These are phyloP conservation scores for Pristis pectinata DNA, from an alignment of 2,797 vertebrate species.

Conservation along the genomic window DNA sequence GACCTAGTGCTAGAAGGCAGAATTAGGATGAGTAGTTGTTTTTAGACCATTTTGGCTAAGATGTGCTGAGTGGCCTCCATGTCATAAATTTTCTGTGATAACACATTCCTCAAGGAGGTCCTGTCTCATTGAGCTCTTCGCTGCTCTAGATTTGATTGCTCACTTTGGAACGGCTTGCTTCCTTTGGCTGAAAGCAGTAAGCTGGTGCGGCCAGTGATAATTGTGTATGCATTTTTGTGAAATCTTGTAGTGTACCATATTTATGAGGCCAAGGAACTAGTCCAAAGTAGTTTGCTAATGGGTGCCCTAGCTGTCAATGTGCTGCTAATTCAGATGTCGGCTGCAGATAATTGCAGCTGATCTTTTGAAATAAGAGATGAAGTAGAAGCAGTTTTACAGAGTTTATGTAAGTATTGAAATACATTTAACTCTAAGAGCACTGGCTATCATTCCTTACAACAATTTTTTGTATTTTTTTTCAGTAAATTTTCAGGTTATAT, in stretches of 20 bases:
- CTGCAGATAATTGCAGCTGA: neutral
- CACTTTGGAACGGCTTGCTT: neutral
- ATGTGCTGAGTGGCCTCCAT: too few relatives aligned
- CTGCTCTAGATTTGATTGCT: neutral
- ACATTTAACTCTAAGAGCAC: neutral
- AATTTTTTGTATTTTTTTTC: neutral
- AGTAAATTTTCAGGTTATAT: too few relatives aligned
- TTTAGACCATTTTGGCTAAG: too few relatives aligned
- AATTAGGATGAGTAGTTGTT: too few relatives aligned
- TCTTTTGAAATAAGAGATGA: neutral
- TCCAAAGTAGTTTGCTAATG: neutral
- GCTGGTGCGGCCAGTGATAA: too few relatives aligned
- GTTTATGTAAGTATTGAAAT: neutral
- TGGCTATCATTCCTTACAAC: neutral
- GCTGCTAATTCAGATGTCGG: neutral
- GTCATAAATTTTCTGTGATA: too few relatives aligned
- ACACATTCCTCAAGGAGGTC: neutral
- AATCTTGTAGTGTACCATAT: neutral
- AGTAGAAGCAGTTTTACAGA: neutral
- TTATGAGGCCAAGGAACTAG: too few relatives aligned
- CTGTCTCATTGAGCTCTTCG: neutral
- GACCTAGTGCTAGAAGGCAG: too few relatives aligned
- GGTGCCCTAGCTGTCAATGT: neutral
- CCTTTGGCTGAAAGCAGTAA: neutral
- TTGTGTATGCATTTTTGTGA: neutral